Conservation (phyloP, 2,888 invertebrate genomes). For the Branchinecta sandiegonensis region DNA sequence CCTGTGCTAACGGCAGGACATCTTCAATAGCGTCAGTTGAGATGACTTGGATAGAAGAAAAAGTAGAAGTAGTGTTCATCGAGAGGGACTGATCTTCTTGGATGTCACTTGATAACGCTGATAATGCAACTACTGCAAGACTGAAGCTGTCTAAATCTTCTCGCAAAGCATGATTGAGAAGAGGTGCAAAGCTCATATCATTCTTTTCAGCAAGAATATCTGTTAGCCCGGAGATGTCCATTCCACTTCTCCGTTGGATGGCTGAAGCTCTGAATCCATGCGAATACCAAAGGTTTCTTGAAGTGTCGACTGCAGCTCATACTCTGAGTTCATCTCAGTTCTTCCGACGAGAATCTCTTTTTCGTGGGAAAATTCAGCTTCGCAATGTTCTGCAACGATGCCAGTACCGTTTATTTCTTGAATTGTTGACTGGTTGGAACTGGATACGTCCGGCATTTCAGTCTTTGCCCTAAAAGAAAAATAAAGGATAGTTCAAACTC, state of each 20-base stretch:
- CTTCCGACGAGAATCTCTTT: no score
- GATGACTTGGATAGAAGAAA: constrained; percentile 1
- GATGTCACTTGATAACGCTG: neutral
- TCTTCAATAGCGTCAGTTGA: neutral
- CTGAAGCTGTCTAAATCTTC: no score
- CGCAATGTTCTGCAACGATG: neutral
- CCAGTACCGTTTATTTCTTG: neutral
- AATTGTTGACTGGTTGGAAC: neutral
- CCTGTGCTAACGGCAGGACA: neutral
- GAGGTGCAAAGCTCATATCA: no score
- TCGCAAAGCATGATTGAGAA: no score
- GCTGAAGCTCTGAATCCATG: constrained; percentile 2
- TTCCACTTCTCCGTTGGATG: constrained; percentile 12
- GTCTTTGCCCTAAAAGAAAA: constrained; percentile 12
- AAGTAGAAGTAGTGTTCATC: constrained; percentile 9
- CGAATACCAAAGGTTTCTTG: constrained; percentile 9
- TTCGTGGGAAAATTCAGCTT: no score
- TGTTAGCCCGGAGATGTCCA: neutral
- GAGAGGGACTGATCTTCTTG: neutral
- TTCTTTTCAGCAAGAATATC: no score
- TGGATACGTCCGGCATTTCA: neutral
- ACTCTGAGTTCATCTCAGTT: no score
- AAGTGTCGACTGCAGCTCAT: neutral
- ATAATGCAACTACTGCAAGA: no score
- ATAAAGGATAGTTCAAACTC: neutral